Evolutionary conservation across 2,797 vertebrate species (phyloP).

Genomic region (Adelosebastes latens): DNA sequence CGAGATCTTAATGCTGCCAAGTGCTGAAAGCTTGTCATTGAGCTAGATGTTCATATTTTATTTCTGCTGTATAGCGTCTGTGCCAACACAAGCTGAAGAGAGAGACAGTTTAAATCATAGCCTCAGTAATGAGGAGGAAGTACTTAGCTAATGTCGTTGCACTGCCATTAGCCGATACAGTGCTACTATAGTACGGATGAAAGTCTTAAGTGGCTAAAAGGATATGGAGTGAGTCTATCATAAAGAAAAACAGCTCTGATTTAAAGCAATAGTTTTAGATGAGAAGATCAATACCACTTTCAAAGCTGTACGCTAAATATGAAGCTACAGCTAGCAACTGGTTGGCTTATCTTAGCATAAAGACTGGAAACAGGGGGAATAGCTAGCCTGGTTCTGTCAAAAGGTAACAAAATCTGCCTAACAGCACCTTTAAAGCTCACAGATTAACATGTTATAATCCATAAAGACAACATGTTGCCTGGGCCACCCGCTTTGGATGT

Average conservation of each 20-base stretch:
- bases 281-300: neutral
- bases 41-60: constrained; percentile 16
- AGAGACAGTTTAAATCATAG: constrained; percentile 28
- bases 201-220: neutral
- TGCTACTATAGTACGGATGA: neutral
- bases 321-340: neutral
- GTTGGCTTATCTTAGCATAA: neutral
- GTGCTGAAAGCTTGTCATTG: constrained; percentile 43
- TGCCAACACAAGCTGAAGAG: constrained; percentile 47
- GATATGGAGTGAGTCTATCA: neutral
- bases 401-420: too few species aligned
- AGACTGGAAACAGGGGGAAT: neutral
- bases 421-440: too few species aligned
- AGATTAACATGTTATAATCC: too few species aligned
- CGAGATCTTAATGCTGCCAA: constrained; percentile 15
- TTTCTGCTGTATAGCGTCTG: neutral
- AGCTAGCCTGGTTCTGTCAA: neutral
- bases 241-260: neutral
- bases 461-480: too few species aligned
- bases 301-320: neutral
- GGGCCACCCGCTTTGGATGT: too few species aligned
- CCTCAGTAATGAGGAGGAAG: constrained; percentile 39
- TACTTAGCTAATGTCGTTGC: constrained; percentile 28
- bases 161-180: constrained; percentile 9
- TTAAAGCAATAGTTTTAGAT: neutral